Evolutionary conservation across 2,113 vertebrate genomes (phyloP).

Genomic region (Leptodactylus fuscus): DNA sequence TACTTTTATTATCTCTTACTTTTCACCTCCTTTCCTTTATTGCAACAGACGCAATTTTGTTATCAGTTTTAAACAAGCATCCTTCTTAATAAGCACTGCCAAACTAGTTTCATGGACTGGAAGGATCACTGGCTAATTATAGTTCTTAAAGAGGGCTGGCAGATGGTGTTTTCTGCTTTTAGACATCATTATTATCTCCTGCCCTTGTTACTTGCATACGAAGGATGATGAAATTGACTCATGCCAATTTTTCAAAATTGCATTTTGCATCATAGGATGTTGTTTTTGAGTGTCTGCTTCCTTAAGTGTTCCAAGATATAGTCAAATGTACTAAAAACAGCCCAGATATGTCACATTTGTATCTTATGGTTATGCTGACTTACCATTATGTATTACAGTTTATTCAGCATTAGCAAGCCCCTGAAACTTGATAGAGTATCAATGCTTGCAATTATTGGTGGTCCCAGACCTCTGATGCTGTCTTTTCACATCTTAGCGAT

Average conservation of each 20-base stretch:
- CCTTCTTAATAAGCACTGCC: neutral
- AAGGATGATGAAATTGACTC: conserved; percentile 29
- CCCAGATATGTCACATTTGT: neutral
- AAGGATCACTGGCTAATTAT: conserved; percentile 43
- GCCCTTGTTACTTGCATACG: conserved; percentile 14
- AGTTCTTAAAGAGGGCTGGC: conserved; percentile 14
- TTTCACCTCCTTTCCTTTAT: neutral
- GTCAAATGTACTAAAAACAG: neutral
- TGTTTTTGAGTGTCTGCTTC: neutral
- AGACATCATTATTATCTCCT: conserved; percentile 30
- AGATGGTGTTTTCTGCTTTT: conserved; percentile 46
- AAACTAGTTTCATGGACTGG: conserved; percentile 18
- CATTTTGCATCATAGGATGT: conserved; percentile 31
- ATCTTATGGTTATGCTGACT: neutral
- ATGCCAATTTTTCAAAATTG: neutral
- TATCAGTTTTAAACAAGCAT: conserved; percentile 15
- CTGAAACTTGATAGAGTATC: too few species aligned
- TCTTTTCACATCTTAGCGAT: too few species aligned
- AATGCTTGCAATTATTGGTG: too few species aligned
- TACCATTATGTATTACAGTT: too few species aligned
- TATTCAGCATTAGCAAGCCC: too few species aligned
- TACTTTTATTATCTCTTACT: neutral
- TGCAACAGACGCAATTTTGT: conserved; percentile 1
- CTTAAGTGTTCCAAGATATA: neutral
- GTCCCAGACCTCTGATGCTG: too few species aligned